Conservation (phyloP, 2,797 vertebrate genomes). For the Enteromius unitaeniatus region DNA sequence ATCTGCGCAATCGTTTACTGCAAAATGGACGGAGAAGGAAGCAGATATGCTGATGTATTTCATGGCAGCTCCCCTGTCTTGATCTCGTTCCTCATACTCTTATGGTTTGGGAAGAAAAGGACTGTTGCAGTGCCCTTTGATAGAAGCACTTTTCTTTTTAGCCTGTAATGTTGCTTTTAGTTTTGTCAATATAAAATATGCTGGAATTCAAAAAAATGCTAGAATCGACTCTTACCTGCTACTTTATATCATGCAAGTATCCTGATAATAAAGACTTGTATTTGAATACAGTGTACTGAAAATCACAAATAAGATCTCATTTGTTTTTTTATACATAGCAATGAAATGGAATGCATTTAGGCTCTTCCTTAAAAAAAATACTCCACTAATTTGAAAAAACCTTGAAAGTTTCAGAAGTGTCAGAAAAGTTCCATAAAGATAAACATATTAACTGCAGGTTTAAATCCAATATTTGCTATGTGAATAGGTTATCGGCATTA, state of each 20-base stretch:
- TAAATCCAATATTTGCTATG: slow-evolving; percentile 2
- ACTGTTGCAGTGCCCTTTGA: not conserved
- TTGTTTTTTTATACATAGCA: not conserved
- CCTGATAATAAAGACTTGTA: not conserved
- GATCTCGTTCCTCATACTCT: slow-evolving; percentile 16
- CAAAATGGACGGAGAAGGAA: slow-evolving; percentile 41
- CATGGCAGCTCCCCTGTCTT: slow-evolving; percentile 35
- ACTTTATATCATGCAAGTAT: not conserved
- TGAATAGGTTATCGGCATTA: not conserved
- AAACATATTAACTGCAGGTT: slow-evolving; percentile 5
- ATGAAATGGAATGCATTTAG: not conserved
- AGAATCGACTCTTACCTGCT: not conserved
- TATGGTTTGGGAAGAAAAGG: slow-evolving; percentile 4
- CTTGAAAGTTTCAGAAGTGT: not conserved
- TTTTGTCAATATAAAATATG: slow-evolving; percentile 2
- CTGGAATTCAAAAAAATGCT: not conserved
- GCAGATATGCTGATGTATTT: slow-evolving; percentile 47
- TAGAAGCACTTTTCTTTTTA: slow-evolving; percentile 12
- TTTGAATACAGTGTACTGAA: not conserved
- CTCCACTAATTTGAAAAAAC: not conserved
- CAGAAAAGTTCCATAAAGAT: not conserved
- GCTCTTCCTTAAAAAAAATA: not conserved
- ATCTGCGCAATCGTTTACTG: slow-evolving; percentile 68
- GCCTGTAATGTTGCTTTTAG: slow-evolving; percentile 5
- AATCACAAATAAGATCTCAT: slow-evolving; percentile 5